Conservation (phyloP, 2,888 invertebrate genomes). For the Coelopa pilipes region DNA sequence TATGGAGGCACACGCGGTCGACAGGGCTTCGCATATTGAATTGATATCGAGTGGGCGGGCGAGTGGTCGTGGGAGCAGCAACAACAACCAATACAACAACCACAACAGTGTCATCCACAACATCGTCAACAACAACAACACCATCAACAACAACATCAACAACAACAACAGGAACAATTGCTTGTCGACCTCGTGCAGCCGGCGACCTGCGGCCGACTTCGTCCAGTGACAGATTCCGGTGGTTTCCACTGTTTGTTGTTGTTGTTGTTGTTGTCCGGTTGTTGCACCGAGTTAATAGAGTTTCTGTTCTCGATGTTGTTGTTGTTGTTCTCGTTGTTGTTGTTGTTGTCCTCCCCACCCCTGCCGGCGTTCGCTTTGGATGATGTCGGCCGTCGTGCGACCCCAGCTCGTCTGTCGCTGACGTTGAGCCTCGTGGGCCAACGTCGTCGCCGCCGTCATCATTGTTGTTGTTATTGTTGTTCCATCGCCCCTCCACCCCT, state of each 20-base stretch:
- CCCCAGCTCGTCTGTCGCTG: neutral
- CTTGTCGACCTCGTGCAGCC: neutral
- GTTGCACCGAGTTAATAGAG: conserved; percentile 2
- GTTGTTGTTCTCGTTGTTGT: neutral
- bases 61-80: too few species aligned
- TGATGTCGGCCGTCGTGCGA: neutral
- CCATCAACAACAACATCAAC: too few species aligned
- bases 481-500: too few species aligned
- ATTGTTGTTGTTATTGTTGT: too few species aligned
- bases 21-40: neutral
- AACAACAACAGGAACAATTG: too few species aligned
- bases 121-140: too few species aligned
- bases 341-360: too few species aligned
- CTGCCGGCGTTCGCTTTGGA: too few species aligned
- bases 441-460: too few species aligned
- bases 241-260: neutral
- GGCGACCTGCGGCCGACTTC: neutral
- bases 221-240: neutral
- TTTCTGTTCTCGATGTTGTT: neutral
- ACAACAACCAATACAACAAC: too few species aligned
- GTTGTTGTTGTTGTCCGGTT: conserved; percentile 7
- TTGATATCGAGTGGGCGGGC: conserved; percentile 13
- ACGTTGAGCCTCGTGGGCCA: too few species aligned
- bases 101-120: too few species aligned
- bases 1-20: neutral